phyloP scores from a whole-genome alignment of 2,113 vertebrate genomes.

The Helogale parvula region DNA sequence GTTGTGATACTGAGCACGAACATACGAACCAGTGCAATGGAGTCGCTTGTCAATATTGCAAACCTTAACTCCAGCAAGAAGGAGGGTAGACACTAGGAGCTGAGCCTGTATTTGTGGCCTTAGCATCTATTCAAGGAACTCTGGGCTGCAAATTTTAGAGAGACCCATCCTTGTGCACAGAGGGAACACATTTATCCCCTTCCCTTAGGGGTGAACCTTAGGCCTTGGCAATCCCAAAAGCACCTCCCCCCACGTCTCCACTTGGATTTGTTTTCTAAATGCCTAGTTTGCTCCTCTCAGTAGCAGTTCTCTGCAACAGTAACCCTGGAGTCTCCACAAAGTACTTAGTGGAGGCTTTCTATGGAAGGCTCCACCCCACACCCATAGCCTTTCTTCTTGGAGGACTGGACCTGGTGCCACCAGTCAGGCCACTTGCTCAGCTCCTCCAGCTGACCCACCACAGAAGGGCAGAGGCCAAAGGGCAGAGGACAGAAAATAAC shows the following conservation, averaged over 20 bases:
- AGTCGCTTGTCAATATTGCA: background rate
- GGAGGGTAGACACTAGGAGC: background rate
- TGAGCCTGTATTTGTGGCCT: background rate
- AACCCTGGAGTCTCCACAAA: background rate
- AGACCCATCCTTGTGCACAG: background rate
- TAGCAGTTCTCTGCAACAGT: background rate
- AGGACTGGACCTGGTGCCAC: slow-evolving; percentile 58
- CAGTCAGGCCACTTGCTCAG: slow-evolving; percentile 61
- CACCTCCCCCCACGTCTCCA: background rate
- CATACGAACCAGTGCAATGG: too few species aligned
- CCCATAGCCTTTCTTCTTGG: background rate
- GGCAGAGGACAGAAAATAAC: slow-evolving; percentile 83
- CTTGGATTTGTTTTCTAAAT: background rate
- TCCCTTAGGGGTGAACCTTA: background rate
- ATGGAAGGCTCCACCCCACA: slow-evolving; percentile 20
- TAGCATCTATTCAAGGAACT: background rate
- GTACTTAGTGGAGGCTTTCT: slow-evolving; percentile 65
- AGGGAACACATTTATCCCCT: background rate
- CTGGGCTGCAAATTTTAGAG: background rate
- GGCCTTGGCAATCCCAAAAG: background rate
- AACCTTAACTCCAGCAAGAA: background rate
- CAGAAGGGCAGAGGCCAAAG: slow-evolving; percentile 67
- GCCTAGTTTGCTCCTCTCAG: background rate
- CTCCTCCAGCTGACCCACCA: slow-evolving; percentile 57
- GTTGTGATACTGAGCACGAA: background rate